A percentile compares a stretch with the other conserved stretches of the same genome.
Evolutionary conservation across 2,797 vertebrate genomes (phyloP).

Genomic region (Avahi laniger): DNA sequence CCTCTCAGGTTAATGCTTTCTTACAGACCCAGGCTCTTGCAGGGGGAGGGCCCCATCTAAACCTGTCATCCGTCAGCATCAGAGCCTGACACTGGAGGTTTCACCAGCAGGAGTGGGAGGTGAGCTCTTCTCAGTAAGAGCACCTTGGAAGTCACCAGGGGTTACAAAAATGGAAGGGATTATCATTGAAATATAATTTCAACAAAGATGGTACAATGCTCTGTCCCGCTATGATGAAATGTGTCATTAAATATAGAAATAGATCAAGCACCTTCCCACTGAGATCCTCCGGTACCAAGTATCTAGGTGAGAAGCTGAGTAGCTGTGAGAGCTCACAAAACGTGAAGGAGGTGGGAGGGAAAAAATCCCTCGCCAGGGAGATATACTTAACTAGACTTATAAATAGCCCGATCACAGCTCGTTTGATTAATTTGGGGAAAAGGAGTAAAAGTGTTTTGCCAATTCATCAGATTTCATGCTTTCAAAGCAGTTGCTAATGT

Average conservation of each 20-base stretch:
- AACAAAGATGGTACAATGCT: slow-evolving; percentile 73
- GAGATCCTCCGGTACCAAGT: slow-evolving; percentile 78
- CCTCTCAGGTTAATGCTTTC: not conserved
- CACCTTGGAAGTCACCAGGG: slow-evolving; percentile 37
- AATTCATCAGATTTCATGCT: slow-evolving; percentile 75
- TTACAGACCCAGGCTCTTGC: not conserved
- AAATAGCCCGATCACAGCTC: slow-evolving; percentile 81
- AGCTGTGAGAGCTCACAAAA: slow-evolving; percentile 74
- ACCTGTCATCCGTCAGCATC: not conserved
- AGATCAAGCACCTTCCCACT: slow-evolving; percentile 82
- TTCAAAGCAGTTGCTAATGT: slow-evolving; percentile 61
- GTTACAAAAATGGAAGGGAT: slow-evolving; percentile 52
- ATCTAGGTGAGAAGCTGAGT: slow-evolving; percentile 82
- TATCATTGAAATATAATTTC: slow-evolving; percentile 77
- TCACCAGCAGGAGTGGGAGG: not conserved
- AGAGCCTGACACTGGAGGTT: not conserved
- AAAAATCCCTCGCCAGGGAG: slow-evolving; percentile 74
- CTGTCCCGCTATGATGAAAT: slow-evolving; percentile 80
- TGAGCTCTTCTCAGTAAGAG: slow-evolving; percentile 11
- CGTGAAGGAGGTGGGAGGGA: slow-evolving; percentile 9
- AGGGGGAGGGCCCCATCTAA: not conserved
- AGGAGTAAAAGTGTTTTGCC: slow-evolving; percentile 80
- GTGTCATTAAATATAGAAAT: slow-evolving; percentile 87
- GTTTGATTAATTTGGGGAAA: slow-evolving; percentile 83
- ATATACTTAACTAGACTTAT: slow-evolving; percentile 84